Percentiles rank a stretch among this genome's conserved stretches.
These are phyloP conservation scores for Numenius phaeopus DNA, from an alignment of 2,797 vertebrate genomes.

Conservation along the genomic window DNA sequence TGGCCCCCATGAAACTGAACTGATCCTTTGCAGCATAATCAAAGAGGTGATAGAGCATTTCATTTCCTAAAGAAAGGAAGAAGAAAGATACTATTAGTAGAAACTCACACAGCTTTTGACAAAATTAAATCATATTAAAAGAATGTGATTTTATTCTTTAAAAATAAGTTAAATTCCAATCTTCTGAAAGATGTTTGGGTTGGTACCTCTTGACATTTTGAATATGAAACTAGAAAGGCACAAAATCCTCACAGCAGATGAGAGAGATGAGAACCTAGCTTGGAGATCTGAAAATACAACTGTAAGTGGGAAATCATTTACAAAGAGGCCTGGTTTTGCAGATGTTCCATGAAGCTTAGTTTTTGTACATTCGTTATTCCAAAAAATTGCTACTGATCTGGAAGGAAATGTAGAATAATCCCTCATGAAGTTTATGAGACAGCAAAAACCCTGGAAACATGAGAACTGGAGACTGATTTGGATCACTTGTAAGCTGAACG, in stretches of 20 bases:
- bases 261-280: not conserved
- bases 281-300: not conserved
- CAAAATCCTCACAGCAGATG: not conserved
- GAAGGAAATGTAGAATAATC: not conserved
- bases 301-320: not conserved
- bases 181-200: not conserved
- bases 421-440: not conserved
- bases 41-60: not conserved
- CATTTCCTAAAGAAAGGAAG: not conserved
- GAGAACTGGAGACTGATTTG: not conserved
- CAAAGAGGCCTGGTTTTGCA: not conserved
- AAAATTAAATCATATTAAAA: not conserved
- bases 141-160: not conserved
- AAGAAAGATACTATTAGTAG: not conserved
- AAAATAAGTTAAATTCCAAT: not conserved
- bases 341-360: not conserved
- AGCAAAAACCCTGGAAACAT: not conserved
- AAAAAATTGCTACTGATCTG: not conserved
- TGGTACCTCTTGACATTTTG: not conserved
- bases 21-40: not conserved
- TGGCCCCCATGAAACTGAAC: not conserved
- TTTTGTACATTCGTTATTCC: not conserved
- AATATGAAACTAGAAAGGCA: not conserved
- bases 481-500: not conserved
- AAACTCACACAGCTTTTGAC: not conserved